Conservation (phyloP, 2,888 invertebrate species). For the Hemithea aestivaria region DNA sequence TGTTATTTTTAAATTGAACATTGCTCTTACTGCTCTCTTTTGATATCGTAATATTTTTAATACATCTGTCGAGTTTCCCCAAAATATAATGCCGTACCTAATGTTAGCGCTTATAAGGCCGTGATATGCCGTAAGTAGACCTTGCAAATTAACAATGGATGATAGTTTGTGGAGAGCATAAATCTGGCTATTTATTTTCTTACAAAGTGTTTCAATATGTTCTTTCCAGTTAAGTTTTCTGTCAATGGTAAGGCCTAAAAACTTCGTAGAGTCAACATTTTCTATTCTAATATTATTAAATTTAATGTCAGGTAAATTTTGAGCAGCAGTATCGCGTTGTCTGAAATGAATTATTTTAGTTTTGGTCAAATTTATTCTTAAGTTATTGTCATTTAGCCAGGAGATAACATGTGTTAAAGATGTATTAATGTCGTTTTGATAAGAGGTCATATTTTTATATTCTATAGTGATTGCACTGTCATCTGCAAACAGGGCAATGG, state of each 20-base stretch:
- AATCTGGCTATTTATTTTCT: not conserved
- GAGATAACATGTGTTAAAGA: constrained; percentile 1
- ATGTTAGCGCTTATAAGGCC: constrained; percentile 1
- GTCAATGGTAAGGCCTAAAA: not conserved
- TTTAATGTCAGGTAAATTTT: not conserved
- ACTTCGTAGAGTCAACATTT: not conserved
- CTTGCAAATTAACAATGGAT: not conserved
- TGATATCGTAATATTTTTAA: not conserved
- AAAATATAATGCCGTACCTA: constrained; percentile 6
- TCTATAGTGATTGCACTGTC: constrained; percentile 1
- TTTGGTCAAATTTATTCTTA: constrained; percentile 2
- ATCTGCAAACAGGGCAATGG: constrained; percentile 1
- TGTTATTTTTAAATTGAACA: not conserved
- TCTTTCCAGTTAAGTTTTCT: not conserved
- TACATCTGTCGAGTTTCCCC: constrained; percentile 3
- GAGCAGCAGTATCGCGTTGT: not conserved
- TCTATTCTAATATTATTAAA: not conserved
- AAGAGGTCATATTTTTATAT: constrained; percentile 1
- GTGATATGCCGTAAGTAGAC: constrained; percentile 6
- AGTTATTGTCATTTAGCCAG: not conserved
- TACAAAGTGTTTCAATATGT: not conserved
- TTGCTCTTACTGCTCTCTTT: not conserved
- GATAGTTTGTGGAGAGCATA: constrained; percentile 4
- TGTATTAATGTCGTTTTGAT: constrained; percentile 6
- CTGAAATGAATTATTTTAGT: constrained; percentile 3